These are phyloP conservation scores for Diachasma alloeum DNA, from an alignment of 1,140 invertebrate species.

Conservation along the genomic window DNA sequence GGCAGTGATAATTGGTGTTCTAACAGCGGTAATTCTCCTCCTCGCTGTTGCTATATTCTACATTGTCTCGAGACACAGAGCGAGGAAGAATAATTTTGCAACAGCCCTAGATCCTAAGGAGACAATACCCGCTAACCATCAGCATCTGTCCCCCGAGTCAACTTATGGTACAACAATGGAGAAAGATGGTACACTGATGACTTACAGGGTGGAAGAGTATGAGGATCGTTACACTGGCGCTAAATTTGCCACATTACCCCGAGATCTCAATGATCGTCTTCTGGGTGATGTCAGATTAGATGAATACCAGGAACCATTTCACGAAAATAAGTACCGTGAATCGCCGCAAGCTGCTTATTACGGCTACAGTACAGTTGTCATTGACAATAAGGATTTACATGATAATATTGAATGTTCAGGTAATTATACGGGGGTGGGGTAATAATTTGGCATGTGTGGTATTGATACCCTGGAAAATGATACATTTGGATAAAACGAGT, in stretches of 20 bases:
- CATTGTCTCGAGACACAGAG: constrained; percentile 69
- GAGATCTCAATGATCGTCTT: constrained; percentile 61
- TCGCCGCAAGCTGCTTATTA: constrained; percentile 65
- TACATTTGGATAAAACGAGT: too few species aligned
- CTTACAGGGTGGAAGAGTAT: constrained; percentile 61
- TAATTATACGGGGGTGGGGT: too few species aligned
- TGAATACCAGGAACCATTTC: constrained; percentile 68
- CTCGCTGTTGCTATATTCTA: constrained; percentile 69
- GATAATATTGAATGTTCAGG: constrained; percentile 64
- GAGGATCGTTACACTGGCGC: constrained; percentile 61
- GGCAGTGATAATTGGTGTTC: constrained; percentile 73
- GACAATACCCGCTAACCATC: constrained; percentile 58
- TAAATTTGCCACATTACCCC: constrained; percentile 59
- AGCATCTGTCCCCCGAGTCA: constrained; percentile 60
- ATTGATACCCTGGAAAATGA: too few species aligned
- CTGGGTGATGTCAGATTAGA: constrained; percentile 62
- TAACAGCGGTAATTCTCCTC: constrained; percentile 72
- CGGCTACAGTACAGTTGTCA: constrained; percentile 67
- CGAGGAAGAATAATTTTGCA: constrained; percentile 66
- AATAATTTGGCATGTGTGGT: too few species aligned
- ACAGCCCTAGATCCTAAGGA: constrained; percentile 63
- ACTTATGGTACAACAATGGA: constrained; percentile 59
- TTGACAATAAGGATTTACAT: constrained; percentile 65
- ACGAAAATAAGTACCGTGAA: constrained; percentile 63
- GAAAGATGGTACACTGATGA: constrained; percentile 62